Evolutionary conservation across 1,140 invertebrate species (phyloP).

Genomic region (Macrobrachium rosenbergii): DNA sequence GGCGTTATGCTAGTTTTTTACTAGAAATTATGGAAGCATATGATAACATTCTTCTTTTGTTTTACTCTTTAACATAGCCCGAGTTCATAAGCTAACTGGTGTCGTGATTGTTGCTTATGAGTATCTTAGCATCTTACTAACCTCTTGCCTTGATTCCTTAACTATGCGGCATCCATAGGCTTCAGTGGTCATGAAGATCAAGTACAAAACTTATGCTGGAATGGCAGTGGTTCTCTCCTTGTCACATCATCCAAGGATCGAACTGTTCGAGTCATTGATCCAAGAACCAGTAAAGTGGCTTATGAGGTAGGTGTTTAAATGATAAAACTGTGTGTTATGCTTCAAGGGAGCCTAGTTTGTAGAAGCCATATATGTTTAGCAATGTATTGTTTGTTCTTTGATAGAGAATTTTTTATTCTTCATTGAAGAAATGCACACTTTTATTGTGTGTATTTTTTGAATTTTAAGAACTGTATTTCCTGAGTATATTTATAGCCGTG

Average conservation of each 20-base stretch:
- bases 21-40: too few relatives aligned
- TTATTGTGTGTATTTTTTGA: not conserved
- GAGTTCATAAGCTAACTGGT: too few relatives aligned
- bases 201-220: conserved; percentile 88
- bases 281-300: conserved; percentile 75
- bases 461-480: not conserved
- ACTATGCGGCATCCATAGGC: conserved; percentile 14
- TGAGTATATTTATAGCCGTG: not conserved
- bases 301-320: conserved; percentile 67
- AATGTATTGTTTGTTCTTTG: too few relatives aligned
- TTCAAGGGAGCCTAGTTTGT: too few relatives aligned
- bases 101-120: conserved; percentile 1
- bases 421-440: too few relatives aligned
- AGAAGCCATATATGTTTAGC: too few relatives aligned
- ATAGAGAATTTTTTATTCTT: too few relatives aligned
- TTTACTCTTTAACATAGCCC: too few relatives aligned
- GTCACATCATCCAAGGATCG: conserved; percentile 84
- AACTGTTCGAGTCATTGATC: conserved; percentile 85
- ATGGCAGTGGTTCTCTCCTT: conserved; percentile 80
- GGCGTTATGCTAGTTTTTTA: too few relatives aligned
- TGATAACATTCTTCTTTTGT: too few relatives aligned
- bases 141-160: not conserved
- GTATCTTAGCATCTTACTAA: not conserved
- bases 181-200: conserved; percentile 82
- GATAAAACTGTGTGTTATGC: too few relatives aligned